Evolutionary conservation across 2,113 vertebrate species (phyloP), one percentile per base, ranked within the genome.

Genomic region (Pantherophis guttatus): DNA sequence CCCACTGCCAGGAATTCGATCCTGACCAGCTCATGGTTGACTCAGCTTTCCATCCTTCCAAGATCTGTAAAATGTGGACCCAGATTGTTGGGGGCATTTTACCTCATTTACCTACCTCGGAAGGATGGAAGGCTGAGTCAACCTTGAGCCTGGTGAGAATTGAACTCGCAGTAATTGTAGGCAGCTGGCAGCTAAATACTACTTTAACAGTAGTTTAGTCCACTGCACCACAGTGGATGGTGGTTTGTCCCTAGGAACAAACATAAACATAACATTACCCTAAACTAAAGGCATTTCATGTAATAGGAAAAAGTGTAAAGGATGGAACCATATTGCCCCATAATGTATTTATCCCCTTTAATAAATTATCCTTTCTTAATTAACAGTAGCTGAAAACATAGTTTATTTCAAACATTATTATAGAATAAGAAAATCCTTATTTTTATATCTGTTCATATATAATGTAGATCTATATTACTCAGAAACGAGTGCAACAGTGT

Each of bases 381-480:
- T 87, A 95, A 93, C 90, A 94, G 94, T 92, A 95, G 95, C 95
- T 97, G 93, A 92, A 39, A 95, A 96, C 95, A 55, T 29, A 96
- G 94, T 97, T 97, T 97, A 96, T 89, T 96, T 70, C 91, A 92
- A 95, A 92, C 48, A 93, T 86, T 92, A 90, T 95, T 96, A 95
- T 94, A 94, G 94, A 39, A 39, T 39, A 39, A 39, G 39, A 96
- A 97, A 93, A 91, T 95, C 17, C 86, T 95, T 97, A 95, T 96
- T 97, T 97, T 97, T 95, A 93, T 97, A 97, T 86, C 95, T 95
- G 93, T 96, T 95, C 95, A 93, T 96, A 96, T 95, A 94, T 93
- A 97, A 94, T 93, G 54, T 95, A 94, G 95, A 93, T 96, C 94
- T 95, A 59, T 95, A 70, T 96, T 90, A 95, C 87, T 94, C 94